Percentiles rank a stretch among this genome's conserved stretches.
Conservation (phyloP, 2,888 invertebrate genomes). For the Zonitis immaculata region DNA sequence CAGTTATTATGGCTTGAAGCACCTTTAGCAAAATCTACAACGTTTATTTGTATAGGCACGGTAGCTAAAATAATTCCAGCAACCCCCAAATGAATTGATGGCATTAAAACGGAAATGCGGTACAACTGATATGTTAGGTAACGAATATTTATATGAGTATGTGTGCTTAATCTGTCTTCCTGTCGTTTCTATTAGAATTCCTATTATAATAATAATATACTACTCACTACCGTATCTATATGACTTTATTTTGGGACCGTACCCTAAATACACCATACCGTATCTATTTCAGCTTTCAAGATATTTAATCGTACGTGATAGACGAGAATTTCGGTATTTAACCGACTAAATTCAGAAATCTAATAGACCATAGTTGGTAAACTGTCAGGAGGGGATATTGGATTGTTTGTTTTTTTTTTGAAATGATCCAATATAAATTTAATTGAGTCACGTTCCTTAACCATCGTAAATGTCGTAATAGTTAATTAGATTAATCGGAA, state of each 20-base stretch:
- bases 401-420: too few species aligned
- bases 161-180: not conserved
- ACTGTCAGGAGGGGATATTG: constrained; percentile 8
- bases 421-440: too few species aligned
- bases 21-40: not conserved
- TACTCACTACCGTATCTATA: too few species aligned
- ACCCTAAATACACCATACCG: not conserved
- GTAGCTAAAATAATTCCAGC: not conserved
- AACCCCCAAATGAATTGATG: not conserved
- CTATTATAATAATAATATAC: too few species aligned
- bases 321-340: constrained; percentile 9
- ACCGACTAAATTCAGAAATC: constrained; percentile 2
- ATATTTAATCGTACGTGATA: constrained; percentile 9
- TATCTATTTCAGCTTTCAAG: not conserved
- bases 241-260: too few species aligned
- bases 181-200: not conserved
- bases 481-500: too few species aligned
- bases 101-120: not conserved
- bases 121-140: not conserved
- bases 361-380: constrained; percentile 19
- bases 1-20: not conserved
- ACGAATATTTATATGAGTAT: not conserved
- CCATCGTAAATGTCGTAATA: too few species aligned
- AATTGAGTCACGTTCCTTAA: too few species aligned
- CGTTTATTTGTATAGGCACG: not conserved